These are phyloP conservation scores for Rynchops niger DNA, from an alignment of 2,113 vertebrate genomes.

Conservation along the genomic window DNA sequence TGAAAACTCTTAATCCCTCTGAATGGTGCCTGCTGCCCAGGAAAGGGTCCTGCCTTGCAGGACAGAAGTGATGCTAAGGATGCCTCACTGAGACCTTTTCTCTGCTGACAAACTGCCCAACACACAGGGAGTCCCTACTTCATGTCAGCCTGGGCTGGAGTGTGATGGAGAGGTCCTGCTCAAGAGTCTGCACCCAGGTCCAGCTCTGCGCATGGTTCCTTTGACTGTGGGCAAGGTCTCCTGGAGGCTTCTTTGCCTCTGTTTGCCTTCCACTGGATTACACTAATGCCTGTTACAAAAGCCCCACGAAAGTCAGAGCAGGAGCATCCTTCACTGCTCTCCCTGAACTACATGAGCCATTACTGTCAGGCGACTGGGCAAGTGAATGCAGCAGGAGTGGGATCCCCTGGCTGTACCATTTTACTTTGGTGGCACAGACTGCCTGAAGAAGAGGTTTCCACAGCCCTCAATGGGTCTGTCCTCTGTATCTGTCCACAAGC, in stretches of 20 bases:
- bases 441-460: neutral
- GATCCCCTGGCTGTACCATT: neutral
- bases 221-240: too few relatives aligned
- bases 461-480: neutral
- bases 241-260: neutral
- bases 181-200: neutral
- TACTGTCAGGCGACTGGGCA: neutral
- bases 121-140: neutral
- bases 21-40: fast-evolving
- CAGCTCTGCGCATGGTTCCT: fast-evolving
- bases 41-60: neutral
- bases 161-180: neutral
- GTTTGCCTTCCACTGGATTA: neutral
- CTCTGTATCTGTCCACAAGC: neutral
- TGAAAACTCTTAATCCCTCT: neutral
- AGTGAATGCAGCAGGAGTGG: neutral
- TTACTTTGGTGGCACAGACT: neutral
- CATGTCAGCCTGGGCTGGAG: neutral
- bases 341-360: fast-evolving
- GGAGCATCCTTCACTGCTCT: neutral
- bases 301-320: neutral
- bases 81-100: neutral
- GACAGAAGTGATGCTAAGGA: neutral
- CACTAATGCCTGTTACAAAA: neutral
- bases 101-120: neutral